Conservation (phyloP, 2,888 invertebrate species). For the Agrochola macilenta region DNA sequence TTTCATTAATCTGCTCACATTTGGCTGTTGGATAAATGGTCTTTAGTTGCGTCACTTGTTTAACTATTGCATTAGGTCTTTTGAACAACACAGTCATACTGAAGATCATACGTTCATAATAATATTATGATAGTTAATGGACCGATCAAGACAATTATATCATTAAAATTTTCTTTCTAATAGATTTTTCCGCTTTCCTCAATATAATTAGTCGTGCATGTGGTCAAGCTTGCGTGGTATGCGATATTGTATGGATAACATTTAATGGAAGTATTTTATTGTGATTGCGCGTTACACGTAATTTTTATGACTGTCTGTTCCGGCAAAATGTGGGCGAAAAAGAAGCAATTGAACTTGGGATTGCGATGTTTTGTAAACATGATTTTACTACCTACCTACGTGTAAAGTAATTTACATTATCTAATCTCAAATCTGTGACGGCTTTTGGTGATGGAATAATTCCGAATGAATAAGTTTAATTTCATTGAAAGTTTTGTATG, state of each 20-base stretch:
- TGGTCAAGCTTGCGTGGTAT: slow-evolving; percentile 2
- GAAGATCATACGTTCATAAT: background rate
- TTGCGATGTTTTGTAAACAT: background rate
- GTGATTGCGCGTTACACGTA: slow-evolving; percentile 30
- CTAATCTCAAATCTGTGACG: background rate
- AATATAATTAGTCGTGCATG: background rate
- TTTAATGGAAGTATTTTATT: slow-evolving; percentile 32
- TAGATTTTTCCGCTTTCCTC: background rate
- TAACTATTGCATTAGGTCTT: background rate
- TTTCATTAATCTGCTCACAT: background rate
- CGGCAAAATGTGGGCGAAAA: background rate
- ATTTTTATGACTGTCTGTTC: slow-evolving; percentile 22
- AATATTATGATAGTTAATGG: background rate
- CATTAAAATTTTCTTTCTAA: background rate
- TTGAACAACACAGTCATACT: background rate
- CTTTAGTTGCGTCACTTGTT: background rate
- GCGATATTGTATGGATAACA: slow-evolving; percentile 7
- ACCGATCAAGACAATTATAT: background rate
- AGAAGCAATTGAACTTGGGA: background rate
- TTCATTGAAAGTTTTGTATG: too few relatives aligned
- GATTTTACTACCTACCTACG: background rate
- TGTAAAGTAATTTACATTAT: background rate
- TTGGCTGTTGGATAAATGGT: background rate
- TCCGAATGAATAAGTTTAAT: too few relatives aligned
- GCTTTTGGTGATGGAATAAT: background rate